phyloP scores from a whole-genome alignment of 1,140 invertebrate species.

The Melitaea cinxia region DNA sequence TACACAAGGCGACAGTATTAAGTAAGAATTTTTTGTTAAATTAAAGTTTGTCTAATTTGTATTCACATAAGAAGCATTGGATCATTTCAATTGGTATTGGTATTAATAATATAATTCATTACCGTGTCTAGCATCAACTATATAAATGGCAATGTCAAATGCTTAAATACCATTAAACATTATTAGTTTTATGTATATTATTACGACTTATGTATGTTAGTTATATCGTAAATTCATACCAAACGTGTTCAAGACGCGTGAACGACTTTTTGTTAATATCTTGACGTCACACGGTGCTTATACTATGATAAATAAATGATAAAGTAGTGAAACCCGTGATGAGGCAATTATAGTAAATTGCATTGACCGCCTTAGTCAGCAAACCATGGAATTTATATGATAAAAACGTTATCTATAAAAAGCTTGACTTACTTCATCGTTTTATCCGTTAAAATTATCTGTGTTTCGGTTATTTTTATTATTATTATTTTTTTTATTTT shows the following conservation, averaged over 20 bases:
- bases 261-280: slow-evolving; percentile 8
- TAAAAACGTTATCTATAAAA: slow-evolving; percentile 15
- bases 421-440: neutral
- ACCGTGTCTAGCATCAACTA: no score
- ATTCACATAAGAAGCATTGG: no score
- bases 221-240: neutral
- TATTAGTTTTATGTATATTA: no score
- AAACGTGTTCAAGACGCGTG: neutral
- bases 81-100: no score
- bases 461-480: neutral
- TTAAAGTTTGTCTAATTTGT: no score
- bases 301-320: slow-evolving; percentile 29
- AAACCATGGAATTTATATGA: slow-evolving; percentile 31
- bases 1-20: no score
- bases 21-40: no score
- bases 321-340: slow-evolving; percentile 39
- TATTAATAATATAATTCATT: no score
- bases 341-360: slow-evolving; percentile 38
- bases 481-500: neutral
- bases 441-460: neutral
- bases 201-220: no score
- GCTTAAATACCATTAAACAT: no score
- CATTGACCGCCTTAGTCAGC: slow-evolving; percentile 42
- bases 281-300: slow-evolving; percentile 22
- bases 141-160: no score